Conservation (phyloP, 2,888 invertebrate genomes). For the Chesias legatella region DNA sequence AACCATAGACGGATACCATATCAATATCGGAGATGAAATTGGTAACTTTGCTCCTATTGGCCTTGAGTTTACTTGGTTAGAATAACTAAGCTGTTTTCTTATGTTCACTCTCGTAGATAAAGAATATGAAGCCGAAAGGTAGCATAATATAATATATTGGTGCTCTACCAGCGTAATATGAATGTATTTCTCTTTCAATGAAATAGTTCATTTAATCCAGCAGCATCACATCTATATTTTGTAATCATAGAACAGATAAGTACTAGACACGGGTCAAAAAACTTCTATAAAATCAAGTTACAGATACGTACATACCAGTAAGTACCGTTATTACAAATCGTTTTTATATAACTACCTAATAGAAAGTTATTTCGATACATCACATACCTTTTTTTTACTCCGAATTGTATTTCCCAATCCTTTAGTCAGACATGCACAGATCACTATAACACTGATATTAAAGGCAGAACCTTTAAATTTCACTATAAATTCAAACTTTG, state of each 20-base stretch:
- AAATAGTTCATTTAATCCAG: too few species aligned
- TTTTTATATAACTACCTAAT: constrained; percentile 19
- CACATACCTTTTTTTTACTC: constrained; percentile 67
- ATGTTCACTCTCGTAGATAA: too few species aligned
- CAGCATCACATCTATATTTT: too few species aligned
- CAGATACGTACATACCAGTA: constrained; percentile 25
- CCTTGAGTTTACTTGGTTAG: constrained; percentile 6
- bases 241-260: too few species aligned
- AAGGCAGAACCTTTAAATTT: constrained; percentile 50
- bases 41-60: background rate
- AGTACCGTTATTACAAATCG: constrained; percentile 31
- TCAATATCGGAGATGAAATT: constrained; percentile 5
- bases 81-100: too few species aligned
- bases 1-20: too few species aligned
- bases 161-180: too few species aligned
- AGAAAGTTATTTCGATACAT: constrained; percentile 27
- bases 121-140: too few species aligned
- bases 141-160: too few species aligned
- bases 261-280: constrained; percentile 11
- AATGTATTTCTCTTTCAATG: too few species aligned
- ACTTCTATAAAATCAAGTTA: constrained; percentile 20
- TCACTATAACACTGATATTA: constrained; percentile 49
- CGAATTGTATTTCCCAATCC: constrained; percentile 62
- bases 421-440: constrained; percentile 48
- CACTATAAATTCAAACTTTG: constrained; percentile 70